Base-by-base conservation (phyloP, 2,797 vertebrate species). In the Hydrocynus forskahlii region DNA sequence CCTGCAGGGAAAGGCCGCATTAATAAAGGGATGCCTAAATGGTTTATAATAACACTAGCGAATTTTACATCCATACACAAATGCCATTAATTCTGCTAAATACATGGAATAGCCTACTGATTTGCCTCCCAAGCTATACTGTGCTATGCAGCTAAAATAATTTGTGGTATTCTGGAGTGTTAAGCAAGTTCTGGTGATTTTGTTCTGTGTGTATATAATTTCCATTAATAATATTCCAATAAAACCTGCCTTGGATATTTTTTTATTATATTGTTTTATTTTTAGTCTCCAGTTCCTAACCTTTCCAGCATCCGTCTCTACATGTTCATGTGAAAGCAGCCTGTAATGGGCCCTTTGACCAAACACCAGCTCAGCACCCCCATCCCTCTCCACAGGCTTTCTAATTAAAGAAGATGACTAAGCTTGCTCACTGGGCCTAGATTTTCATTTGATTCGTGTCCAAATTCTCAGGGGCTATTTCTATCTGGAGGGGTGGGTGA, bases 1-100 rank as follows among this genome's bases (percentile, higher is more conserved):
- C 94, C 95, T 95, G 87, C 52, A 48, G 7, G 54, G 19, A 9
- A 68, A 19, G 25, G 19, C 21, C 2, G 13, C 43, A 45, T 12
- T 1, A 45, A 45, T 45, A 45, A 45, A 12, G 8, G 10, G 82
- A 72, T 59, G 57, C 12, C 23, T 13, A 25, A 8, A 59, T n/a
- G 14, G 66, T 74, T 35, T 35, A 35, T 35, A 35, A 45, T 45
- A 45, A 45, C 43, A 45, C 7, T 45, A 45, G 43, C 10, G 43
- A 45, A 45, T 64, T n/a, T 55, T 17, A 60, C 25, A 71, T 17
- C 68, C 2, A 38, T 13, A 50, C 16, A 23, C 10, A 45, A 45
- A 45, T 45, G 43, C 43, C 43, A 45, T 45, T 45, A 45, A 45
- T 7, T 45, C 43, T 45, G 43, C 43, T 8, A 45, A 45, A 45